Evolutionary conservation across 2,797 vertebrate genomes (phyloP).

Genomic region (Chaetophractus vellerosus): DNA sequence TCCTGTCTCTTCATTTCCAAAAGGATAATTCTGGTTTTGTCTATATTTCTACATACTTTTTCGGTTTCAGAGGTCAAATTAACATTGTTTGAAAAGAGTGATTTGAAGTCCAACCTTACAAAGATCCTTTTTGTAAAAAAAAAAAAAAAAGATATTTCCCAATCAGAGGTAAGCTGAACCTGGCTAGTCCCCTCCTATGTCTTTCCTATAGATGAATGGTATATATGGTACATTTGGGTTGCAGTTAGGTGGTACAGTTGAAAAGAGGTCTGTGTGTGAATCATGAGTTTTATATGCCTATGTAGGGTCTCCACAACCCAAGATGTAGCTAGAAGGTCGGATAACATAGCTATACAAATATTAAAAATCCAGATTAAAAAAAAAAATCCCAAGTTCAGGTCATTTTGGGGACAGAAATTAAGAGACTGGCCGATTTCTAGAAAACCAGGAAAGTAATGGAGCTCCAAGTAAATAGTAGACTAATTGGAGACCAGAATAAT

Average conservation of each 20-base stretch:
- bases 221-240: neutral
- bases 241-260: neutral
- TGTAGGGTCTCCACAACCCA: neutral
- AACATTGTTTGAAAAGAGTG: neutral
- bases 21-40: neutral
- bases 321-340: neutral
- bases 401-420: neutral
- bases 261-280: neutral
- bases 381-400: neutral
- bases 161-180: neutral
- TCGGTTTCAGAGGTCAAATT: neutral
- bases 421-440: neutral
- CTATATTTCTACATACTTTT: neutral
- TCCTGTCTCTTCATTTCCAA: neutral
- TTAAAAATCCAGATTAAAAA: neutral
- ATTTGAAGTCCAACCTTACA: constrained; percentile 24
- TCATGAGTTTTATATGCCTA: neutral
- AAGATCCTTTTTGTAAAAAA: neutral
- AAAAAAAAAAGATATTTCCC: neutral
- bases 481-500: neutral
- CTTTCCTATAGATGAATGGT: neutral
- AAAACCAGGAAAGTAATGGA: neutral
- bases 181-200: neutral
- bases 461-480: neutral
- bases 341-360: neutral